phyloP scores from a whole-genome alignment of 2,888 invertebrate genomes.

The Oscheius sp. region DNA sequence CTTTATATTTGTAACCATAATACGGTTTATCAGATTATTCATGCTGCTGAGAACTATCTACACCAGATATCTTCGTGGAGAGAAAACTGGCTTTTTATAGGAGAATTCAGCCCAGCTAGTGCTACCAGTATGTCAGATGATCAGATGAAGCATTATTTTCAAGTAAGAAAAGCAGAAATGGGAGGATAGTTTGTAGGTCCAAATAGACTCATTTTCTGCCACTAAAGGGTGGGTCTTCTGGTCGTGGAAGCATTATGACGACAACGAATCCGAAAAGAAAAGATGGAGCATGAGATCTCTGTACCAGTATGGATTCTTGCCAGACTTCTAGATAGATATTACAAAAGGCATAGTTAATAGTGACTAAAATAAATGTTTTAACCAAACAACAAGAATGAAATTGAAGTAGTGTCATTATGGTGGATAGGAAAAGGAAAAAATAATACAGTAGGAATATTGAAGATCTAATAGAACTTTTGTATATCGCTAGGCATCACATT shows the following conservation, averaged over 20 bases:
- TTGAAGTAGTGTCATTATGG: too few relatives aligned
- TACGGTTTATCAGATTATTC: not conserved
- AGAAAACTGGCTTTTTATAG: slow-evolving; percentile 1
- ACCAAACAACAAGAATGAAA: too few relatives aligned
- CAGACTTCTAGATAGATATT: too few relatives aligned
- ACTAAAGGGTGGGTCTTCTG: not conserved
- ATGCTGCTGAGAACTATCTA: not conserved
- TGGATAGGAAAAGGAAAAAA: too few relatives aligned
- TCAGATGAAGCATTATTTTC: not conserved
- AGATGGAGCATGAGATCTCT: slow-evolving; percentile 8
- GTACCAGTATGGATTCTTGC: not conserved
- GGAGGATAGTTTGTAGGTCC: not conserved
- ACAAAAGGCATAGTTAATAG: too few relatives aligned
- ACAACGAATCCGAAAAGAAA: slow-evolving; percentile 9
- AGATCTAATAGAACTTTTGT: too few relatives aligned
- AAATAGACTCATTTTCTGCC: slow-evolving; percentile 1
- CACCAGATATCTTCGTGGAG: not conserved
- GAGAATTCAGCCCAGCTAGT: not conserved
- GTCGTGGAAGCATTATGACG: slow-evolving; percentile 7
- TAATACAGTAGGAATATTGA: too few relatives aligned
- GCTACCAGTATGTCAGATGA: not conserved
- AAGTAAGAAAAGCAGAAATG: not conserved
- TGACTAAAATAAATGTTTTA: too few relatives aligned
- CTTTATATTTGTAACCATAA: not conserved
- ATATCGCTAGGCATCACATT: too few relatives aligned